Conservation (phyloP, 2,888 invertebrate species). For the Orgyia antiqua region DNA sequence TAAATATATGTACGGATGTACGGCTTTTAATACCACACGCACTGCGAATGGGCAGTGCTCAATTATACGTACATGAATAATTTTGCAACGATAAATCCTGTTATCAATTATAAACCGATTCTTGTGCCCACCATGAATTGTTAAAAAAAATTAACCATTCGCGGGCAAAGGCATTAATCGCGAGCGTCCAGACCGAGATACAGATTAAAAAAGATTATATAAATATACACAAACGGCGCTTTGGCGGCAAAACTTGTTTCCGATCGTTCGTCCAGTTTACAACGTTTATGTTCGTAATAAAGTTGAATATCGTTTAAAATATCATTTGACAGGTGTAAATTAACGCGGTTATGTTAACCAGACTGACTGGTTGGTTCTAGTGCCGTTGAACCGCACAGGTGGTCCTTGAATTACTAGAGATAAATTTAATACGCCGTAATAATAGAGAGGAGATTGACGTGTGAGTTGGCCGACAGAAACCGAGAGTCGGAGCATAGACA, state of each 20-base stretch:
- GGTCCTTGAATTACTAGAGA: conserved; percentile 72
- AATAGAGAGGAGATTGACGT: conserved; percentile 53
- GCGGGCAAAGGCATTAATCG: conserved; percentile 55
- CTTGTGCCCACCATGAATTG: conserved; percentile 44
- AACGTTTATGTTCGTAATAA: conserved; percentile 38
- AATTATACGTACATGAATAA: too few relatives aligned
- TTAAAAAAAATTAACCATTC: conserved; percentile 32
- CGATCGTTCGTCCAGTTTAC: conserved; percentile 32
- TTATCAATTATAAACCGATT: too few relatives aligned
- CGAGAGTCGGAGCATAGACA: conserved; percentile 29
- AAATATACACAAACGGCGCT: conserved; percentile 55
- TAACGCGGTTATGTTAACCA: conserved; percentile 60
- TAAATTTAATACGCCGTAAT: conserved; percentile 69
- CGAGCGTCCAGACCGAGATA: conserved; percentile 52
- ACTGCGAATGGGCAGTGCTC: too few relatives aligned
- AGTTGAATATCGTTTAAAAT: conserved; percentile 49
- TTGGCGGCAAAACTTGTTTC: conserved; percentile 49
- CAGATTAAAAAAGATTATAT: conserved; percentile 57
- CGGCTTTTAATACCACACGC: conserved; percentile 4
- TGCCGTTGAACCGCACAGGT: conserved; percentile 71
- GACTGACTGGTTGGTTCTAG: conserved; percentile 62
- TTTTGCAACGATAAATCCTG: too few relatives aligned
- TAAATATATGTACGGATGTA: conserved; percentile 7
- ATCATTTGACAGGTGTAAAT: conserved; percentile 54
- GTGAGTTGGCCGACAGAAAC: conserved; percentile 34